Base-by-base conservation (phyloP, 2,888 invertebrate species). In the Patella depressa region DNA sequence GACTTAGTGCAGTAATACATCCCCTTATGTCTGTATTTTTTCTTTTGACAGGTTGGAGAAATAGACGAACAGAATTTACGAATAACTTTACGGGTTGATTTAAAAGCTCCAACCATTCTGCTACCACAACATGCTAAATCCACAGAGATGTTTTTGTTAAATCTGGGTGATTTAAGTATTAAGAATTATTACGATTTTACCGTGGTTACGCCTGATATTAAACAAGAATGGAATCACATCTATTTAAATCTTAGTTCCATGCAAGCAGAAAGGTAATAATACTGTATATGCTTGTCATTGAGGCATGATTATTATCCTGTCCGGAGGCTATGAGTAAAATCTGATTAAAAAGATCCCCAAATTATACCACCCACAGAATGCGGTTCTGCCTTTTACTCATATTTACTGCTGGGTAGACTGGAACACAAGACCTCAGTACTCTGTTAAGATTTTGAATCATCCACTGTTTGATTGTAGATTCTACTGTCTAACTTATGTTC, bases 51-150 rank as follows among this genome's bases (percentile, higher is more conserved):
- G 90, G 85, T 90, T 70, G 87, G 84, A 57, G 86, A 84, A 29
- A 86, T 90, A 24, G 86, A 90, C 75, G 84, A 85, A n/a, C 86
- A 89, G 71, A 88, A 89, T 45, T 82, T 85, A 19, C 82, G 87
- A 45, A 92, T 95, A 77, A 94, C 94, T 81, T 91, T 95, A 2
- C 94, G 94, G 55, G 93, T 95, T 55, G 94, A 95, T 89, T 93
- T 95, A 74, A 94, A 95, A 87, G 95, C 95, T 2, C 96, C 96
- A 7, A 94, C 95, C 0, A 91, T 96, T 24, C 91, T 96, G 59
- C 91, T 96, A 73, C 96, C 96, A 0, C 96, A 96, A 86, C 95
- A 95, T 87, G 94, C 95, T 0, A 95, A 95, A 9, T 95, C 95
- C 0, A 95, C 95, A 0, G 95, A 95, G 89, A 93, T 96, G 11